Conservation (phyloP, 1,140 invertebrate genomes). For the Alviniconcha marisindica region DNA sequence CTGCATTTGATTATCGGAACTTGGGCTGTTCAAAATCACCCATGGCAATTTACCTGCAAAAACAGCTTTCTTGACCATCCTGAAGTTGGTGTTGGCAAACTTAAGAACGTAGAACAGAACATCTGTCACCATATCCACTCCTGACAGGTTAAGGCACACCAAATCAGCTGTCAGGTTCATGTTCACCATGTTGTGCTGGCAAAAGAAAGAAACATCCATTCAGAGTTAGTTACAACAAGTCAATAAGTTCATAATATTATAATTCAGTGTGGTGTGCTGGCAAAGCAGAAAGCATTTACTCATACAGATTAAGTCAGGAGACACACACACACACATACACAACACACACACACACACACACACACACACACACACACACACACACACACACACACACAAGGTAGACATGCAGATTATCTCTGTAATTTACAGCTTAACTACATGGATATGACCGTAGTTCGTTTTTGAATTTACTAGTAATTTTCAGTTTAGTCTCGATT, state of each 20-base stretch:
- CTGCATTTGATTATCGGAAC: no score
- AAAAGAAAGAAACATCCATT: not conserved
- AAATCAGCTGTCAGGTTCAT: slow-evolving; percentile 16
- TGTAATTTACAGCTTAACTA: no score
- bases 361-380: not conserved
- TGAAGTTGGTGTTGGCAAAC: not conserved
- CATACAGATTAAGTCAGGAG: not conserved
- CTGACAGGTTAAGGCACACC: slow-evolving; percentile 19
- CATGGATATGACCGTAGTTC: no score
- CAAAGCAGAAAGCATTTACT: not conserved
- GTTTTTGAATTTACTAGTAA: no score
- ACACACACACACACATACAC: not conserved
- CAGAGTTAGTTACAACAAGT: not conserved
- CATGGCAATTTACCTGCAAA: slow-evolving; percentile 24
- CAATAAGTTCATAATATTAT: not conserved
- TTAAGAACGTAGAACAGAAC: slow-evolving; percentile 31
- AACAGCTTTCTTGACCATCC: slow-evolving; percentile 18
- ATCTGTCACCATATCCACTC: slow-evolving; percentile 37
- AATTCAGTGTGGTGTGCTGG: not conserved
- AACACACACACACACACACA: not conserved
- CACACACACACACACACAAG: slow-evolving; percentile 7
- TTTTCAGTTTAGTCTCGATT: no score
- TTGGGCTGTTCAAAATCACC: no score
- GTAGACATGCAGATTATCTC: no score
- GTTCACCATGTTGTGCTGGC: slow-evolving; percentile 32